A percentile compares a stretch with the other conserved stretches of the same genome.
phyloP scores from a whole-genome alignment of 30 jellyfish, hydroid and myxozoan species.

The Aurelia aurita complex sp. Pacific region DNA sequence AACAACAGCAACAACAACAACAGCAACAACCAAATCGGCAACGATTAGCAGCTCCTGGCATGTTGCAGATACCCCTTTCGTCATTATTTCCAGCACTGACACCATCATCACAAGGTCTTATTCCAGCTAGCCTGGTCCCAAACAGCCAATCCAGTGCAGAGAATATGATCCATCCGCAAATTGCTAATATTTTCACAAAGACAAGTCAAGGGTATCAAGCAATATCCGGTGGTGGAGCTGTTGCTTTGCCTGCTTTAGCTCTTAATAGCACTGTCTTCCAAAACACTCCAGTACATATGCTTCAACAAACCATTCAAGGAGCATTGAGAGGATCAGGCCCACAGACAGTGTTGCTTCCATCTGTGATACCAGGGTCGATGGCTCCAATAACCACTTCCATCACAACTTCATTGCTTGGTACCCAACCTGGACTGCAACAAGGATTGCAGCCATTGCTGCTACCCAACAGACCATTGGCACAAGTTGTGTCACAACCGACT shows the following conservation, averaged over 20 bases:
- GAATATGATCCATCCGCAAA: slow-evolving; percentile 14
- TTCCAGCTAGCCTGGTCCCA: slow-evolving; percentile 27
- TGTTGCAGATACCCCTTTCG: slow-evolving; percentile 59
- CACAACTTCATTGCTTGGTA: slow-evolving; percentile 1
- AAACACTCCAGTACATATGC: slow-evolving; percentile 38
- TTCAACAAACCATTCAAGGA: slow-evolving; percentile 57
- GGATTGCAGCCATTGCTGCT: slow-evolving; percentile 33
- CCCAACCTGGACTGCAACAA: slow-evolving; percentile 31
- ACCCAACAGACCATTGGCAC: slow-evolving; percentile 44
- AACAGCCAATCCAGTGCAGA: slow-evolving; percentile 9
- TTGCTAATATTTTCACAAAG: slow-evolving; percentile 37
- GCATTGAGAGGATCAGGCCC: slow-evolving; percentile 48
- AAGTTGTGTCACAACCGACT: slow-evolving; percentile 6
- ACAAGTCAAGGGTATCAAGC: slow-evolving; percentile 40
- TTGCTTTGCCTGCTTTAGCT: slow-evolving; percentile 50
- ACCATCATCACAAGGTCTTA: slow-evolving; percentile 51
- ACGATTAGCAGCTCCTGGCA: slow-evolving; percentile 11
- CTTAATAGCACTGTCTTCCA: slow-evolving; percentile 28
- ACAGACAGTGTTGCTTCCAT: slow-evolving; percentile 52
- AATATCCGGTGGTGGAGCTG: slow-evolving; percentile 27
- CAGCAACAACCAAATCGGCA: no score
- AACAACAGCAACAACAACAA: no score
- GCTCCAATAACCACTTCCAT: slow-evolving; percentile 14
- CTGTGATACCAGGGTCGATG: slow-evolving; percentile 59
- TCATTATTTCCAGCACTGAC: slow-evolving; percentile 55